Evolutionary conservation across 2,888 invertebrate genomes (phyloP).

Genomic region (Willowsia nigromaculata): DNA sequence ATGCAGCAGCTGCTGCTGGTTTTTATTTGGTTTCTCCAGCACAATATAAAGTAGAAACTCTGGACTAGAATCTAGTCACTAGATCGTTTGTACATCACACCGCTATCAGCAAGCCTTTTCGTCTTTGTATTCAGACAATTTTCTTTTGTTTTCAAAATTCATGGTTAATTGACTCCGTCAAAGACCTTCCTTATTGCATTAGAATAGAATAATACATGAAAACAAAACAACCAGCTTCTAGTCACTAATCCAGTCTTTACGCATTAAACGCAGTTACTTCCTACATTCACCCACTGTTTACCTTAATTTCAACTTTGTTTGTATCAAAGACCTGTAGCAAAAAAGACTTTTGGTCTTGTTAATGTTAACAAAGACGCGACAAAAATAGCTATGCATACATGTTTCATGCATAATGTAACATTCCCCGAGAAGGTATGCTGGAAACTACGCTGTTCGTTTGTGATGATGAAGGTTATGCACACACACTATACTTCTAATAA

Average conservation of each 20-base stretch:
- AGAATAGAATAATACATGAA: constrained; percentile 30
- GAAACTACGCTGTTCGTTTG: too few species aligned
- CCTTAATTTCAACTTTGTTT: too few species aligned
- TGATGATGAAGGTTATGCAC: too few species aligned
- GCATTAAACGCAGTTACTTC: background rate
- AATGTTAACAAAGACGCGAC: too few species aligned
- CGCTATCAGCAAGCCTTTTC: constrained; percentile 29
- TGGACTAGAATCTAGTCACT: background rate
- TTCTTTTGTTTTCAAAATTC: constrained; percentile 61
- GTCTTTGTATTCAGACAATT: constrained; percentile 51
- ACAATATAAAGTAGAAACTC: background rate
- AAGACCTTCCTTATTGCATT: constrained; percentile 51
- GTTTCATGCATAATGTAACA: too few species aligned
- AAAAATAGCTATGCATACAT: too few species aligned
- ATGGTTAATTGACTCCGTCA: constrained; percentile 66
- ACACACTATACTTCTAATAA: too few species aligned
- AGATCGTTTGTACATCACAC: background rate
- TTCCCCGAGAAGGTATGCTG: too few species aligned
- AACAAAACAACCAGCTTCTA: background rate
- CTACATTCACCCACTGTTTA: background rate
- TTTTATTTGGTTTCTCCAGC: constrained; percentile 33
- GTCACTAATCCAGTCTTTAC: background rate
- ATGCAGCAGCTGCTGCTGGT: constrained; percentile 49
- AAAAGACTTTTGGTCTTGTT: too few species aligned
- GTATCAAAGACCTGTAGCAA: too few species aligned